Evolutionary conservation across 1,140 invertebrate genomes (phyloP), one percentile per base, ranked within the genome.

Genomic region (Drosophila quadrilineata): DNA sequence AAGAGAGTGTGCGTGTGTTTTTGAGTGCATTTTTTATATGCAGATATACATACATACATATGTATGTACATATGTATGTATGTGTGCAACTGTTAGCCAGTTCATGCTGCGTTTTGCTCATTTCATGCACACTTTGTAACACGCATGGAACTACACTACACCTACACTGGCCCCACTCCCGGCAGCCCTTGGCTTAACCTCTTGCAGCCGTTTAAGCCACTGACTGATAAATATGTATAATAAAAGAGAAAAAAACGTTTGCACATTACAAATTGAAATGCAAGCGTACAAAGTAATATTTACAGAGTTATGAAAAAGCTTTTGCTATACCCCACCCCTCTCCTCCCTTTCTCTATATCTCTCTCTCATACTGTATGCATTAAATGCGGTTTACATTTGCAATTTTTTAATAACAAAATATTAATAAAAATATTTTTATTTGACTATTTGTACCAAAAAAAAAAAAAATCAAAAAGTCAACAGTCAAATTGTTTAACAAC

Each of bases 401-500:
- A 19, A 12, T 77, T 72, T 72, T 58, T 65, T 52, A 73, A 70
- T 77, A 46, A 57, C 29, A 68, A 79, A 75, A 75, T 82, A 80
- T 80, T 72, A 75, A 82, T 82, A 82, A 82, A 82, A 71, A 6
- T 53, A 22, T 63, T 56, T 38, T n/a, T 60, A 38, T 60, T 54
- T 62, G 70, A 53, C 43, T 43, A 31, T 59, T 69, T 59, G 45
- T 29, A 46, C 41, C 43, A 28, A 66, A 36, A n/a, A n/a, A n/a
- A n/a, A n/a, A n/a, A n/a, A n/a, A n/a, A n/a, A n/a, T n/a, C n/a
- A n/a, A n/a, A n/a, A n/a, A 33, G 36, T 54, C 63, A 58, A 60
- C 71, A 49, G 38, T 40, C 72, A 77, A 82, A 84, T 82, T 82
- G 77, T 73, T 82, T 82, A 73, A 84, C 64, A 66, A 48, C 50